Conservation (phyloP, 2,797 vertebrate genomes). For the Ptychadena robeensis region DNA sequence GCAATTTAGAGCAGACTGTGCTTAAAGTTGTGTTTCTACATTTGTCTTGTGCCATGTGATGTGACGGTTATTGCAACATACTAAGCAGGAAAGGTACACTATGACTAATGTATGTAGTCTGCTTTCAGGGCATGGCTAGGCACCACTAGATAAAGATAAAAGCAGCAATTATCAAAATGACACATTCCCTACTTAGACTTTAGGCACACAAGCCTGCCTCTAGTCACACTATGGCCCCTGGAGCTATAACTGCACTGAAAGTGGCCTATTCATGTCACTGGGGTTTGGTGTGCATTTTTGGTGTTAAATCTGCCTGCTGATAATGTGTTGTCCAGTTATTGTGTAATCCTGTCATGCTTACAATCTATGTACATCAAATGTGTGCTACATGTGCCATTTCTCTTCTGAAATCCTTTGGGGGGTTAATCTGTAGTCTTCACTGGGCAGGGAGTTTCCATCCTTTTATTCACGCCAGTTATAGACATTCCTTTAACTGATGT, state of each 20-base stretch:
- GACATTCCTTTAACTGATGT: neutral
- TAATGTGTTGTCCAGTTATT: neutral
- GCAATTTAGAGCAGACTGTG: no score
- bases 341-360: neutral
- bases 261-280: neutral
- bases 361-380: neutral
- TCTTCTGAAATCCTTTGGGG: neutral
- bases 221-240: neutral
- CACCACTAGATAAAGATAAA: conserved; percentile 16
- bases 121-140: neutral
- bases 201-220: no score
- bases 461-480: neutral
- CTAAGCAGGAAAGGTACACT: neutral
- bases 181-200: no score
- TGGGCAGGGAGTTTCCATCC: neutral
- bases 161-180: conserved; percentile 23
- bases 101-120: conserved; percentile 28
- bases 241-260: neutral
- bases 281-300: no score
- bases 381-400: neutral
- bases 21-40: no score
- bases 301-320: no score
- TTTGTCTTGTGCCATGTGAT: neutral
- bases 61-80: neutral
- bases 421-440: neutral